Evolutionary conservation across 2,797 vertebrate genomes (phyloP).

Genomic region (Tenualosa ilisha): DNA sequence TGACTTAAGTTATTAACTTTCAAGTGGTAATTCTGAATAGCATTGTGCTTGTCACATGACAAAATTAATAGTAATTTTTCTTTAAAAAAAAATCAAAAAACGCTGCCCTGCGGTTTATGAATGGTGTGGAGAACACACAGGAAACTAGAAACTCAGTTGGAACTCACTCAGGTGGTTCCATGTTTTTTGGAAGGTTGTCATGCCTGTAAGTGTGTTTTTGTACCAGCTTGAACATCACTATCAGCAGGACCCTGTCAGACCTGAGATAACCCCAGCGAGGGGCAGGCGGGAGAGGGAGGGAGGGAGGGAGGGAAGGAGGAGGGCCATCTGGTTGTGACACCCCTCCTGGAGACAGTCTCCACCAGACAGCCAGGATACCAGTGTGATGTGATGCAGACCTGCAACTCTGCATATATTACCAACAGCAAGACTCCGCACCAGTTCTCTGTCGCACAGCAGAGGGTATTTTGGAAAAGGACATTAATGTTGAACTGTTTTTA

Average conservation of each 20-base stretch:
- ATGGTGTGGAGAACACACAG: too few relatives aligned
- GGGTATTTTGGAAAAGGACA: background rate
- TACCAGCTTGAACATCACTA: conserved; percentile 6
- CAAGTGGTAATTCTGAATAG: too few relatives aligned
- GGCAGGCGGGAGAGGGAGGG: background rate
- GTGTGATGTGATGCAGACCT: background rate
- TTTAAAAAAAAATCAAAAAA: too few relatives aligned
- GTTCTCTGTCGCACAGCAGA: background rate
- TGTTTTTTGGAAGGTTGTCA: background rate
- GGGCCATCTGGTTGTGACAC: conserved; percentile 5
- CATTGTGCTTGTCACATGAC: too few relatives aligned
- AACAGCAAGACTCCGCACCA: background rate
- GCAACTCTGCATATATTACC: background rate
- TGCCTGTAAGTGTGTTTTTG: conserved; percentile 11
- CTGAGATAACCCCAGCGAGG: conserved; percentile 1
- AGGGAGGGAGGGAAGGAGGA: background rate
- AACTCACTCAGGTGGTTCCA: background rate
- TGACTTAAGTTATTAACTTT: too few relatives aligned
- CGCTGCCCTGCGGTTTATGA: too few relatives aligned
- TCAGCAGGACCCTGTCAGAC: background rate
- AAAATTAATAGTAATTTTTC: too few relatives aligned
- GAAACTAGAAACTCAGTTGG: too few relatives aligned
- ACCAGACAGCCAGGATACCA: background rate
- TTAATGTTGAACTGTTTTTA: background rate
- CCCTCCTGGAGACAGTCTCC: background rate